These are phyloP conservation scores for Heliconius hewitsoni DNA, from an alignment of 1,140 invertebrate species.

Conservation along the genomic window DNA sequence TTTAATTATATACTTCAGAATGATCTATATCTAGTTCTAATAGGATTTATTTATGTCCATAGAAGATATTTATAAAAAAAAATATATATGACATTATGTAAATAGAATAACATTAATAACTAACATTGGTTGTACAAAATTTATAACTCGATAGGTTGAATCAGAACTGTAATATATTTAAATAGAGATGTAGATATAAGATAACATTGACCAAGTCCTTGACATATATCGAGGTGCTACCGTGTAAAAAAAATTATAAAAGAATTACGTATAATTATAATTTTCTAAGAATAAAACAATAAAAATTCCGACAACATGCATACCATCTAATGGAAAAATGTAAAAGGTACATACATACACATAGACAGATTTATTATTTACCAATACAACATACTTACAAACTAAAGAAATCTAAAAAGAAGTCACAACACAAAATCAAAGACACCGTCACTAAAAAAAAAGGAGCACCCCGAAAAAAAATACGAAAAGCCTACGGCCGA, in stretches of 20 bases:
- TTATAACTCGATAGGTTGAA: not conserved
- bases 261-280: conserved; percentile 15
- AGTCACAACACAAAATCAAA: conserved; percentile 59
- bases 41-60: too few relatives aligned
- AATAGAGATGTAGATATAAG: not conserved
- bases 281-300: conserved; percentile 15
- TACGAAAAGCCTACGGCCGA: conserved; percentile 65
- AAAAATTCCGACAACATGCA: conserved; percentile 18
- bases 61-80: too few relatives aligned
- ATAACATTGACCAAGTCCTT: not conserved
- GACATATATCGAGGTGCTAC: not conserved
- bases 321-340: conserved; percentile 9
- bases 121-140: not conserved
- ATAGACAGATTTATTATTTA: not conserved
- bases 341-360: not conserved
- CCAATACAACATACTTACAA: conserved; percentile 21
- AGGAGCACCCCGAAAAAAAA: conserved; percentile 52
- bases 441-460: conserved; percentile 62
- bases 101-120: too few relatives aligned
- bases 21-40: too few relatives aligned
- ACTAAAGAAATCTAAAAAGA: not conserved
- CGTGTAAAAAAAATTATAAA: not conserved
- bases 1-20: too few relatives aligned
- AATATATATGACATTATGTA: too few relatives aligned
- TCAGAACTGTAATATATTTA: not conserved